Percentiles rank a stretch among this genome's conserved stretches.
Conservation (phyloP, 2,888 invertebrate species). For the Stenotaenia linearis region DNA sequence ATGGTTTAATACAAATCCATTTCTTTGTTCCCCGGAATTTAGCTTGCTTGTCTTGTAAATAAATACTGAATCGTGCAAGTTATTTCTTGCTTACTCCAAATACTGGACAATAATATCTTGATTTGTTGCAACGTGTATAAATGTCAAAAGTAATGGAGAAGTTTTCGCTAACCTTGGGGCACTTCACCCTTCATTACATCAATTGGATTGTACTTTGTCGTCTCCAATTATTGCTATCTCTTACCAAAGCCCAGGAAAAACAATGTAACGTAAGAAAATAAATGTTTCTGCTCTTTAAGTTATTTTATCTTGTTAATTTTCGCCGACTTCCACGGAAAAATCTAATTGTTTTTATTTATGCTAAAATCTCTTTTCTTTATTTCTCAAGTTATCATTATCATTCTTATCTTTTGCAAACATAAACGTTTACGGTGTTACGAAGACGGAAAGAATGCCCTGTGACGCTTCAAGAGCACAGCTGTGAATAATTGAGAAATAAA, state of each 20-base stretch:
- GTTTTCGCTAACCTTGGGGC: not conserved
- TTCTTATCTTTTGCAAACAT: slow-evolving; percentile 2
- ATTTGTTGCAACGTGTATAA: not conserved
- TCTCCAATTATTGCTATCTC: not conserved
- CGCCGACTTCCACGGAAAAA: not conserved
- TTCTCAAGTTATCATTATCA: not conserved
- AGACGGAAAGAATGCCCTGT: not conserved
- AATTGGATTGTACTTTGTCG: not conserved
- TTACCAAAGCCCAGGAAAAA: too few species aligned
- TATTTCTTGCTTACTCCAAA: not conserved
- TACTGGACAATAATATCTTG: not conserved
- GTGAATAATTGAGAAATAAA: slow-evolving; percentile 14
- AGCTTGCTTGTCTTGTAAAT: not conserved
- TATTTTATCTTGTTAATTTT: too few species aligned
- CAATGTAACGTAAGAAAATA: too few species aligned
- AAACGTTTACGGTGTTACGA: not conserved
- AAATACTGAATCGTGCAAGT: not conserved
- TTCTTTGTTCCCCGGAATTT: not conserved
- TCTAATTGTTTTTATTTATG: not conserved
- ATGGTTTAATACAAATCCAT: not conserved
- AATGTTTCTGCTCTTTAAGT: too few species aligned
- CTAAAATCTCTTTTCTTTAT: not conserved
- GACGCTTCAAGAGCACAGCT: not conserved
- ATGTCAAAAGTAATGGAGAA: not conserved
- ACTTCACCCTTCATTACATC: not conserved